Evolutionary conservation across 2,888 invertebrate genomes (phyloP).

Genomic region (Diarsia rubi): DNA sequence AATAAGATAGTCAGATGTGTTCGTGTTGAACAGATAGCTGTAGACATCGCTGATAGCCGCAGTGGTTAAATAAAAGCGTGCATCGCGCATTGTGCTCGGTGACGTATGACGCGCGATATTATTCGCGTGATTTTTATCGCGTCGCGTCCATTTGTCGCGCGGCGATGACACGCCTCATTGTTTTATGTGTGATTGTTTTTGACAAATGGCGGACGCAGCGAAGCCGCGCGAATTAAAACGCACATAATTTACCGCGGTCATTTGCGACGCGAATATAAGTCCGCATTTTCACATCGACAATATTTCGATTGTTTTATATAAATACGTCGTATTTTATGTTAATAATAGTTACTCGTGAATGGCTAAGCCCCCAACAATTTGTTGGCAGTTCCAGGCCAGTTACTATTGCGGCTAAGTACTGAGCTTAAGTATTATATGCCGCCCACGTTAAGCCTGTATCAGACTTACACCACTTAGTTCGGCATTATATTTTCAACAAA

Average conservation of each 20-base stretch:
- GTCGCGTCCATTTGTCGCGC: slow-evolving; percentile 64
- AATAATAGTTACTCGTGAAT: neutral
- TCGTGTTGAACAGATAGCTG: neutral
- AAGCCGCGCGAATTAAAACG: slow-evolving; percentile 76
- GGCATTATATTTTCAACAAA: slow-evolving; percentile 13
- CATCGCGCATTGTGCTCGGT: slow-evolving; percentile 54
- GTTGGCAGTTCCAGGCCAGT: slow-evolving; percentile 1
- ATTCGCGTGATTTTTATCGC: slow-evolving; percentile 60
- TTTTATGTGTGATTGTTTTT: slow-evolving; percentile 84
- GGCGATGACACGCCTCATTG: slow-evolving; percentile 81
- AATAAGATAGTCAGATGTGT: slow-evolving; percentile 14
- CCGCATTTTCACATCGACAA: slow-evolving; percentile 25
- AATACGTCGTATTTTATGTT: neutral
- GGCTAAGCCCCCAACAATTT: neutral
- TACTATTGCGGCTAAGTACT: slow-evolving; percentile 6
- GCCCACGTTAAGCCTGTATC: slow-evolving; percentile 3
- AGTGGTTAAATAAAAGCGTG: slow-evolving; percentile 53
- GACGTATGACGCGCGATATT: slow-evolving; percentile 61
- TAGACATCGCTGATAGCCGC: slow-evolving; percentile 19
- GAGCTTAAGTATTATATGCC: neutral
- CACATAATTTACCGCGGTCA: slow-evolving; percentile 79
- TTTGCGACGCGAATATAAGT: slow-evolving; percentile 69
- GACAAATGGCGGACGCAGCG: slow-evolving; percentile 77
- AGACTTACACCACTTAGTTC: slow-evolving; percentile 20
- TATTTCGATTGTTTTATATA: slow-evolving; percentile 9